A percentile compares a stretch with the other conserved stretches of the same genome.
phyloP scores from a whole-genome alignment of 2,888 invertebrate genomes.

The Eristalis pertinax region DNA sequence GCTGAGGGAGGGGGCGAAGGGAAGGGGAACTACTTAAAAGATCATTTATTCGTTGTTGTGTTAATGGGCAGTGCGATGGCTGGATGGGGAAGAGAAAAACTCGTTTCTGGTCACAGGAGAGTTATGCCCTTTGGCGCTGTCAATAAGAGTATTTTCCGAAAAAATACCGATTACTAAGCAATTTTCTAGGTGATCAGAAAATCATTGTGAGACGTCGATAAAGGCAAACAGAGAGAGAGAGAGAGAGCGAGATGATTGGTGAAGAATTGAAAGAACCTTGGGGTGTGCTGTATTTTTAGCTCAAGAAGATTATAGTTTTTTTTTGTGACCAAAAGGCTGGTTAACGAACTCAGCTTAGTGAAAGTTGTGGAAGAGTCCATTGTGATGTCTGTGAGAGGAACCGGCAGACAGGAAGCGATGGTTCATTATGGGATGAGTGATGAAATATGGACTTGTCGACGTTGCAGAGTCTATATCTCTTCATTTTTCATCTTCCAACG shows the following conservation, averaged over 20 bases:
- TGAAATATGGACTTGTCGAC: too few species aligned
- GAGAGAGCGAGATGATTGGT: not conserved
- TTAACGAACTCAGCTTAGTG: not conserved
- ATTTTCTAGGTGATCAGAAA: not conserved
- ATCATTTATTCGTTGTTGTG: slow-evolving; percentile 30
- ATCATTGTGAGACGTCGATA: too few species aligned
- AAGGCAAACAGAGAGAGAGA: not conserved
- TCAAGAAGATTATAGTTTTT: not conserved
- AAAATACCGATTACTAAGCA: not conserved
- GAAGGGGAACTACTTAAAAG: slow-evolving; percentile 31
- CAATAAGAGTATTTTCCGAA: not conserved
- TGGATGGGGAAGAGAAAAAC: slow-evolving; percentile 9
- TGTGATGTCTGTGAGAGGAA: too few species aligned
- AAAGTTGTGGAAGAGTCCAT: not conserved
- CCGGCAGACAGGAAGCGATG: too few species aligned
- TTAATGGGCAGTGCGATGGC: not conserved
- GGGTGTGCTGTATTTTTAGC: not conserved
- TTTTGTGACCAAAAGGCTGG: not conserved
- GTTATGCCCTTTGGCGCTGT: slow-evolving; percentile 23
- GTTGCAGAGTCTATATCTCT: too few species aligned
- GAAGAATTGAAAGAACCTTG: not conserved
- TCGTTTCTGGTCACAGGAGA: slow-evolving; percentile 10
- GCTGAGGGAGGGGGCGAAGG: not conserved
- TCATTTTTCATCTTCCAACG: too few species aligned
- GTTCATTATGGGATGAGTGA: too few species aligned